phyloP scores from a whole-genome alignment of 2,888 invertebrate species.

The Temnothorax unifasciatus region DNA sequence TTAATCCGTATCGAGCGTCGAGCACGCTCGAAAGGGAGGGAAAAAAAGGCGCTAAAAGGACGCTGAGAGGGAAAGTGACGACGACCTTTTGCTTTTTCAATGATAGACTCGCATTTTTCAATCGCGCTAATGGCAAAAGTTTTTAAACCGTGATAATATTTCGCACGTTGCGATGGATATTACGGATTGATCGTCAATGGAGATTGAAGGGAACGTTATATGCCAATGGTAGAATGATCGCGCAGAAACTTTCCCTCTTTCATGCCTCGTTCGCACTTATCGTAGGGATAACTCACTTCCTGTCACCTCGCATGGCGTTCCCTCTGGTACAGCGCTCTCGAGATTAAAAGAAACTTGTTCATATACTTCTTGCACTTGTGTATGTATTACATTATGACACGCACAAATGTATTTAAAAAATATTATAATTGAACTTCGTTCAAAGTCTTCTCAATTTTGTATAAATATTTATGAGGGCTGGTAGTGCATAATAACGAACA shows the following conservation, averaged over 20 bases:
- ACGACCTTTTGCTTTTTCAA: background rate
- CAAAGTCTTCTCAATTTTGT: background rate
- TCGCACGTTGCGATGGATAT: slow-evolving; percentile 36
- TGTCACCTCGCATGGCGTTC: background rate
- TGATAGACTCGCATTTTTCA: slow-evolving; percentile 7
- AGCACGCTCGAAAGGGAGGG: no score
- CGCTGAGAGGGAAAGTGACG: slow-evolving; percentile 48
- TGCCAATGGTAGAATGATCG: background rate
- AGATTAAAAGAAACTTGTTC: background rate
- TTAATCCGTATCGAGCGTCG: slow-evolving; percentile 60
- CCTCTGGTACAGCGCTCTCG: background rate
- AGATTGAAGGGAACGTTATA: background rate
- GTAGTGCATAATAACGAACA: background rate
- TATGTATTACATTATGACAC: background rate
- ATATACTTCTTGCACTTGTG: background rate
- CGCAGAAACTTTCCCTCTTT: slow-evolving; percentile 63
- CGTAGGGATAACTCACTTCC: slow-evolving; percentile 49
- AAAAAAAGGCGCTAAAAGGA: slow-evolving; percentile 17
- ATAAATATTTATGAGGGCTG: background rate
- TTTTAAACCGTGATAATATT: slow-evolving; percentile 42
- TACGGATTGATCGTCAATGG: background rate
- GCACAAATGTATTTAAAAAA: background rate
- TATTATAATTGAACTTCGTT: background rate
- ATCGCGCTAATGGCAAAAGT: slow-evolving; percentile 29
- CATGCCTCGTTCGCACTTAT: slow-evolving; percentile 58